Evolutionary conservation across 2,888 invertebrate species (phyloP).

Genomic region (Tupiocoris notatus): DNA sequence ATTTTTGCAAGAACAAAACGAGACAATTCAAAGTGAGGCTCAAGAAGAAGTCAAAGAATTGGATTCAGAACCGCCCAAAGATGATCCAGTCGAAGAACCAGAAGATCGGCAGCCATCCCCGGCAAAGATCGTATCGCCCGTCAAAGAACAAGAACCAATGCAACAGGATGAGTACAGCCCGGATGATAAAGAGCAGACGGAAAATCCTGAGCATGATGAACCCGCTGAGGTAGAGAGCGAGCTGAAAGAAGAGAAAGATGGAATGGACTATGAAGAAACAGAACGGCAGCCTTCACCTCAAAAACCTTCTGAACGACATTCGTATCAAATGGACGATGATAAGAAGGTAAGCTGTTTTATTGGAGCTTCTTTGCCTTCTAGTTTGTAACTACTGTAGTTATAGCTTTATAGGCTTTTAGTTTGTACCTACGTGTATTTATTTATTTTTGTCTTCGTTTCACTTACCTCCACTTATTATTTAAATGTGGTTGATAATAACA

Average conservation of each 20-base stretch:
- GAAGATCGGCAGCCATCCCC: constrained; percentile 1
- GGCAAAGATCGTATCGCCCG: background rate
- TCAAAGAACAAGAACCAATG: background rate
- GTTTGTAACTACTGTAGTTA: too few species aligned
- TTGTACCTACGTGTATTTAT: too few species aligned
- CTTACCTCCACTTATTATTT: too few species aligned
- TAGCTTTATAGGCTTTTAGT: too few species aligned
- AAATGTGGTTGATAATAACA: too few species aligned
- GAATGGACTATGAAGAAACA: too few species aligned
- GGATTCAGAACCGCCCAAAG: too few species aligned
- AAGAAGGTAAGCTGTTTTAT: too few species aligned
- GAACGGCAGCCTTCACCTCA: background rate
- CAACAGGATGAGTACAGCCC: background rate
- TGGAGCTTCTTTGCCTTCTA: too few species aligned
- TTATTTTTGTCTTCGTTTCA: too few species aligned
- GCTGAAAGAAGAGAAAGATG: background rate
- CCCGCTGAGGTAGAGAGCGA: background rate
- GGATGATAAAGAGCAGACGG: background rate
- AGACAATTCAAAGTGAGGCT: constrained; percentile 35
- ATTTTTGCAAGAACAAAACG: constrained; percentile 39
- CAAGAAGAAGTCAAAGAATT: too few species aligned
- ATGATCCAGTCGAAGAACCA: too few species aligned
- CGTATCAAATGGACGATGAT: constrained; percentile 22
- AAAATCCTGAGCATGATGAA: background rate
- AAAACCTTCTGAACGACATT: background rate